Conservation (phyloP, 35 echinoderm and acorn worm genomes). For the Patiria miniata region DNA sequence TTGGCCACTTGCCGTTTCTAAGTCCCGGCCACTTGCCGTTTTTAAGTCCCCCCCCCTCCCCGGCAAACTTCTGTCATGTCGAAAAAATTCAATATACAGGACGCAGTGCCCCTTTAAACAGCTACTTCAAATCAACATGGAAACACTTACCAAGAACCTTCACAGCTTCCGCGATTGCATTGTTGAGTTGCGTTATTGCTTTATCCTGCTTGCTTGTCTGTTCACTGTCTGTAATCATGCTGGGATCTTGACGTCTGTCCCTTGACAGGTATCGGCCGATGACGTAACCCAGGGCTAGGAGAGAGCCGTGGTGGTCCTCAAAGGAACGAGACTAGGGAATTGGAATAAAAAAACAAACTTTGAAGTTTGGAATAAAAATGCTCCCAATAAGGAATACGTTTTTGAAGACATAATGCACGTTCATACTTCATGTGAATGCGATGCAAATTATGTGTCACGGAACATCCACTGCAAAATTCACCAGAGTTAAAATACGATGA, state of each 20-base stretch:
- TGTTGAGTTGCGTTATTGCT: conserved; percentile 39
- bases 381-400: too few relatives aligned
- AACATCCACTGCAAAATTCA: too few relatives aligned
- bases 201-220: conserved; percentile 63
- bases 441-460: too few relatives aligned
- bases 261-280: conserved; percentile 73
- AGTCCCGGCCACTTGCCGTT: too few relatives aligned
- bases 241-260: conserved; percentile 52
- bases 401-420: too few relatives aligned
- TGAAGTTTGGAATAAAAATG: background rate
- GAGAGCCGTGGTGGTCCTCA: conserved; percentile 78
- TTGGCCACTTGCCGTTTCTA: too few relatives aligned
- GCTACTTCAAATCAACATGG: background rate
- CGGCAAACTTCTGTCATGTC: too few relatives aligned
- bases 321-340: conserved; percentile 44
- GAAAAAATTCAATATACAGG: too few relatives aligned
- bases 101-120: too few relatives aligned
- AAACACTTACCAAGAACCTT: conserved; percentile 61
- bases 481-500: too few relatives aligned
- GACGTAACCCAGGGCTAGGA: conserved; percentile 82
- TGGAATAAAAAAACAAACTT: background rate
- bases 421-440: too few relatives aligned
- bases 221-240: conserved; percentile 35
- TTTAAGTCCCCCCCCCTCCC: too few relatives aligned
- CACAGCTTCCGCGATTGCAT: conserved; percentile 62